Percentiles rank a stretch among this genome's conserved stretches.
phyloP scores from a whole-genome alignment of 2,888 invertebrate species.

The Hypena proboscidalis region DNA sequence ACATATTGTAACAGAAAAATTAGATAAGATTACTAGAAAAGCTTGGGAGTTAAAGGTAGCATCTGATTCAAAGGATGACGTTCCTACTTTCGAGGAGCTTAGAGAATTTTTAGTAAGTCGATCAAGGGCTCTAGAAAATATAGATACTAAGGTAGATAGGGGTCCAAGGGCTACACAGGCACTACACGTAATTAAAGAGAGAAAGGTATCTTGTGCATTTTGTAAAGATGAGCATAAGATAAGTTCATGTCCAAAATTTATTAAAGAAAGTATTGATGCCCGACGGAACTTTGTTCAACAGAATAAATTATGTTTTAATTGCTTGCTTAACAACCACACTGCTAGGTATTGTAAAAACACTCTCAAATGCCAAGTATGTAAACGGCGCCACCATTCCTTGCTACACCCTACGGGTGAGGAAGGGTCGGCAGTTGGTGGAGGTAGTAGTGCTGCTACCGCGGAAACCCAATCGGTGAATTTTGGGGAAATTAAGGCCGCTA shows the following conservation, averaged over 20 bases:
- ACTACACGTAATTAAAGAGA: not conserved
- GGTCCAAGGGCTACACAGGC: not conserved
- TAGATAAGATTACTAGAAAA: constrained; percentile 1
- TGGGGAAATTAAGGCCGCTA: not conserved
- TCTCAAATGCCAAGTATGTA: constrained; percentile 1
- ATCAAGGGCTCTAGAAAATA: constrained; percentile 33
- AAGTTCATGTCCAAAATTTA: constrained; percentile 29
- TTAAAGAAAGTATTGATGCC: constrained; percentile 14
- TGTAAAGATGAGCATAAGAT: constrained; percentile 34
- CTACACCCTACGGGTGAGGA: constrained; percentile 8
- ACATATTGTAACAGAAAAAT: not conserved
- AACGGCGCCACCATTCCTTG: constrained; percentile 9
- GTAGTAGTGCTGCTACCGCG: not conserved
- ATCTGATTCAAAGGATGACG: not conserved
- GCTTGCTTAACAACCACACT: constrained; percentile 32
- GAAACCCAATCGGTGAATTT: not conserved
- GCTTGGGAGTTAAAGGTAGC: not conserved
- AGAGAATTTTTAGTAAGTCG: constrained; percentile 27
- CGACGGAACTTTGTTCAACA: constrained; percentile 27
- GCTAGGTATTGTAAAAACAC: constrained; percentile 22
- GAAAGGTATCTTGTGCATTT: constrained; percentile 17
- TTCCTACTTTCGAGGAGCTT: constrained; percentile 27
- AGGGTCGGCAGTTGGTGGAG: not conserved
- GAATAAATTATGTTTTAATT: constrained; percentile 39
- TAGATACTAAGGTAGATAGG: constrained; percentile 17